phyloP scores from a whole-genome alignment of 2,888 invertebrate species.

The Cyclophora punctaria region DNA sequence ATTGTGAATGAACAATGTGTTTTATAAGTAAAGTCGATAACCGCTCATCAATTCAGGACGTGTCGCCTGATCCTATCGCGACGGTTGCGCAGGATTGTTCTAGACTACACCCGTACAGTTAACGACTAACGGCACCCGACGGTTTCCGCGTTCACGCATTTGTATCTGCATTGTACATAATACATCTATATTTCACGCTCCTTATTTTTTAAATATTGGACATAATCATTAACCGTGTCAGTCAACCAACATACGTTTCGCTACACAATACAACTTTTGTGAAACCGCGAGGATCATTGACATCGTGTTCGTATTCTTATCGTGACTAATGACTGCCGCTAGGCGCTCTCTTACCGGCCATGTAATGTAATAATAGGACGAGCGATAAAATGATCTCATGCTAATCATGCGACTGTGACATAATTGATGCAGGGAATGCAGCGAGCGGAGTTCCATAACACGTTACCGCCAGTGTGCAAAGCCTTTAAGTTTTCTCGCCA shows the following conservation, averaged over 20 bases:
- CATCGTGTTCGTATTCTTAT: background rate
- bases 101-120: slow-evolving; percentile 67
- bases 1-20: too few species aligned
- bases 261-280: background rate
- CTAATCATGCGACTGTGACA: background rate
- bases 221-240: background rate
- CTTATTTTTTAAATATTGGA: slow-evolving; percentile 5
- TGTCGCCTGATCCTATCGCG: slow-evolving; percentile 56
- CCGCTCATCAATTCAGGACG: slow-evolving; percentile 58
- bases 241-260: background rate
- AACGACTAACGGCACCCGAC: slow-evolving; percentile 57
- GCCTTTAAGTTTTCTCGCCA: slow-evolving; percentile 46
- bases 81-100: slow-evolving; percentile 59
- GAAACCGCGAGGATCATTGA: background rate
- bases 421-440: slow-evolving; percentile 4
- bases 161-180: slow-evolving; percentile 42
- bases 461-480: slow-evolving; percentile 23
- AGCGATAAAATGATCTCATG: background rate
- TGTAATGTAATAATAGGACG: background rate
- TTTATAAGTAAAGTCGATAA: background rate
- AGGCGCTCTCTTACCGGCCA: background rate
- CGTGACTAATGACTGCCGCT: background rate
- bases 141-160: slow-evolving; percentile 64
- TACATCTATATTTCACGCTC: slow-evolving; percentile 20
- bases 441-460: slow-evolving; percentile 2